Base-by-base conservation (phyloP, 2,113 vertebrate species). In the Thalassoma bifasciatum region DNA sequence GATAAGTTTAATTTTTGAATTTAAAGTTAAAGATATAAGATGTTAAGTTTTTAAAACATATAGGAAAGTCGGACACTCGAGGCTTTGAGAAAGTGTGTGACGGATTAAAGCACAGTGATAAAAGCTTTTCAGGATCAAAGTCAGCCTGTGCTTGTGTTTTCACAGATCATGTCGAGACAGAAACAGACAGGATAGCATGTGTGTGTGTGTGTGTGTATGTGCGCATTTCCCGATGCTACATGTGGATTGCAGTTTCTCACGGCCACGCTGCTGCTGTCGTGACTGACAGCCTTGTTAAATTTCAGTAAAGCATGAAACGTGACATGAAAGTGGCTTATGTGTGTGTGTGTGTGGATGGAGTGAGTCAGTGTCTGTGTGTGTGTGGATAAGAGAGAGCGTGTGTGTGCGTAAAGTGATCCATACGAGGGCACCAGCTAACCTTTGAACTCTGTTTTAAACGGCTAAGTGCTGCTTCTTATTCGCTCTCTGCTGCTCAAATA, bases 271-370 rank as follows among this genome's bases (percentile, higher is more conserved):
- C 61, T 82, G 77, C 85, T 83, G 86, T 76, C 72, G 86, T 92
- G 90, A 92, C 86, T 89, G 91, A 91, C 91, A 90, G 87, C 83
- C 90, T 91, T 91, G 91, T 91, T 89, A 89, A 89, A 91, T 91
- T 89, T 90, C 89, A 90, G 83, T 64, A 91, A 91, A 92, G 90
- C 89, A 87, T 90, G 85, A 91, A 90, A 91, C 72, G 53, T 82
- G 81, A 91, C 89, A 91, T 91, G 82, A 90, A 91, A 91, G 87
- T 87, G 82, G 79, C 63, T 38, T 73, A 76, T 67, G 75, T 75
- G 67, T 49, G 58, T 60, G 56, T 80, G 53, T 36, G 59, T 37
- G 24, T 63, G 23, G 24, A 19, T 40, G 66, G 36, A 22, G 63
- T 34, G 62, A 46, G 72, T 54, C 51, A 34, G 62, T 69, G 69